Percentiles rank a stretch among this genome's conserved stretches.
phyloP scores from a whole-genome alignment of 2,888 invertebrate genomes.

The Chromoteleia sp. region DNA sequence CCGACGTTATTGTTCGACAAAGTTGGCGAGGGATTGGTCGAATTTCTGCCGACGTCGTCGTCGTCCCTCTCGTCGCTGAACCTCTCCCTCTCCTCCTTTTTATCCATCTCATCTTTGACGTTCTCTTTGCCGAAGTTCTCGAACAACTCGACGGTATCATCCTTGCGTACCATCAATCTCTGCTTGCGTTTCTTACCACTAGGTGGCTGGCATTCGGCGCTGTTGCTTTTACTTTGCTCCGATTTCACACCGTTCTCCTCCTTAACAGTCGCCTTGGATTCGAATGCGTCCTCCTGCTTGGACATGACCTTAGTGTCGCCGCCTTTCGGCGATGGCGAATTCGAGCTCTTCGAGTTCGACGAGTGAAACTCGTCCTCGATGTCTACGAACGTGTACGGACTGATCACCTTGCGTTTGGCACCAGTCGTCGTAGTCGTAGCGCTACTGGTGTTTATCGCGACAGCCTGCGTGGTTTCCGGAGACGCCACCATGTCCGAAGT shows the following conservation, averaged over 20 bases:
- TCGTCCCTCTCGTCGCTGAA: conserved; percentile 82
- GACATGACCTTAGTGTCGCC: background rate
- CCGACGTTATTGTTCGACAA: conserved; percentile 79
- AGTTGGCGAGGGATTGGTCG: conserved; percentile 82
- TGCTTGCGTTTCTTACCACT: conserved; percentile 82
- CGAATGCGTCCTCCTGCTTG: conserved; percentile 78
- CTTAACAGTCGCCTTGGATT: conserved; percentile 52
- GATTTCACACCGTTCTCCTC: conserved; percentile 29
- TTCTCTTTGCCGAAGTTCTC: conserved; percentile 80
- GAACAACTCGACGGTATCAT: conserved; percentile 81
- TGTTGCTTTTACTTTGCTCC: conserved; percentile 26
- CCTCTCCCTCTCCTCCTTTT: conserved; percentile 76
- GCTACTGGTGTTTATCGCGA: background rate
- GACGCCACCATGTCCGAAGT: conserved; percentile 80
- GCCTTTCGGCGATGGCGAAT: conserved; percentile 77
- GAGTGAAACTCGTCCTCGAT: conserved; percentile 73
- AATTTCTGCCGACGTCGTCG: conserved; percentile 86
- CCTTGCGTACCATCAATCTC: conserved; percentile 79
- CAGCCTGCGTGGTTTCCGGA: conserved; percentile 87
- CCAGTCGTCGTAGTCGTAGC: conserved; percentile 59
- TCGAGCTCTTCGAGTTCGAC: conserved; percentile 76
- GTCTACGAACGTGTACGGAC: conserved; percentile 78
- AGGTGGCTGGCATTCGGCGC: conserved; percentile 65
- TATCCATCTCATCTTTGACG: conserved; percentile 68
- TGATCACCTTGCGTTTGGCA: conserved; percentile 50